Conservation (phyloP, 2,888 invertebrate species). For the Neocrepidodera transversa region DNA sequence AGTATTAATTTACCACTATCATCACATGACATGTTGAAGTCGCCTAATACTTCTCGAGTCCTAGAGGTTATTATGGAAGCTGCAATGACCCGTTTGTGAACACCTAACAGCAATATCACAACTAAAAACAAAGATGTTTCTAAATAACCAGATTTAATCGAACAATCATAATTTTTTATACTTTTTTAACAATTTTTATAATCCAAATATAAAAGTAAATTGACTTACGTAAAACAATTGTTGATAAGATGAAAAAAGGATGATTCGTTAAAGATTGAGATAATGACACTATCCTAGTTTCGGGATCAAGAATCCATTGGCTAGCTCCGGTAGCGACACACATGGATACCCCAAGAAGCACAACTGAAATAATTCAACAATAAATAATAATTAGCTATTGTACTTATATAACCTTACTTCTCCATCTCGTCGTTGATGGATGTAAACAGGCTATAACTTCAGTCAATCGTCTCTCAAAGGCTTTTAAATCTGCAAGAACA, state of each 20-base stretch:
- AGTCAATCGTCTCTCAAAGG: conserved; percentile 94
- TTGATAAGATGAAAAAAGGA: conserved; percentile 91
- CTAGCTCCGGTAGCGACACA: conserved; percentile 95
- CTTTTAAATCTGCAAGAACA: conserved; percentile 85
- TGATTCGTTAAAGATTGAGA: conserved; percentile 93
- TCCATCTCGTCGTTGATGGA: conserved; percentile 94
- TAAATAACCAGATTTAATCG: too few species aligned
- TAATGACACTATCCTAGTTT: conserved; percentile 89
- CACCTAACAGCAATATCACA: conserved; percentile 87
- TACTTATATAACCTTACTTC: conserved; percentile 72
- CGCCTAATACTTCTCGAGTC: conserved; percentile 86
- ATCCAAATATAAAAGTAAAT: neutral
- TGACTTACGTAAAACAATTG: conserved; percentile 76
- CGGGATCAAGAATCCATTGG: conserved; percentile 95
- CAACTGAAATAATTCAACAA: conserved; percentile 65
- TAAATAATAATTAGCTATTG: neutral
- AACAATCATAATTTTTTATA: too few species aligned
- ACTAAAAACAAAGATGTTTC: conserved; percentile 67
- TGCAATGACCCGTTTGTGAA: conserved; percentile 95
- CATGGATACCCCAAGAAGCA: conserved; percentile 84
- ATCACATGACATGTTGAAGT: conserved; percentile 98
- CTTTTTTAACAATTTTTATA: too few species aligned
- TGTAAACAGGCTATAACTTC: conserved; percentile 97
- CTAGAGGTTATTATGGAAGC: conserved; percentile 94
- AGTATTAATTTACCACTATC: conserved; percentile 95